Evolutionary conservation across 2,113 vertebrate genomes (phyloP).

Genomic region (Maccullochella peelii): DNA sequence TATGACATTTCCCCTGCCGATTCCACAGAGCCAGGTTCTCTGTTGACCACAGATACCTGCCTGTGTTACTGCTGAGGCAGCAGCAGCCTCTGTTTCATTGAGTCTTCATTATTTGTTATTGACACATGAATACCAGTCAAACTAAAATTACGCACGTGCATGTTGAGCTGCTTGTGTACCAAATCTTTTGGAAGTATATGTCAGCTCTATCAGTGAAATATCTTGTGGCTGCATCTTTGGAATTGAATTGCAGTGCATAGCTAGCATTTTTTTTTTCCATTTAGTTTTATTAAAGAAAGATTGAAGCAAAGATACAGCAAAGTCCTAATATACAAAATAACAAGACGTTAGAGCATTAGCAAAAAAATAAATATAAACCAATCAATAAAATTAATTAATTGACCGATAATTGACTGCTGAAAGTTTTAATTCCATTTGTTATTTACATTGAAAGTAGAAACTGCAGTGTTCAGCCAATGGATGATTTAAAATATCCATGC

Average conservation of each 20-base stretch:
- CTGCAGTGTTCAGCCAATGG: conserved; percentile 2
- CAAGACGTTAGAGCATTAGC: not conserved
- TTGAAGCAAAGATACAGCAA: conserved; percentile 6
- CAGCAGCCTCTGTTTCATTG: conserved; percentile 56
- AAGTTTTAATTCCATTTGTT: not conserved
- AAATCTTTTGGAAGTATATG: conserved; percentile 32
- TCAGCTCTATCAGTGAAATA: conserved; percentile 43
- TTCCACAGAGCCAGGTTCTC: conserved; percentile 57
- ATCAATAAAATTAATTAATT: not conserved
- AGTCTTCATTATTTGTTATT: conserved; percentile 70
- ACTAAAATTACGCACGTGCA: conserved; percentile 60
- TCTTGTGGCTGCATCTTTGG: conserved; percentile 51
- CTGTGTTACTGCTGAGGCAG: conserved; percentile 68
- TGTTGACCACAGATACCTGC: conserved; percentile 76
- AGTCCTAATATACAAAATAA: conserved; percentile 6
- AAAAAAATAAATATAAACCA: not conserved
- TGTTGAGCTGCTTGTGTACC: conserved; percentile 46
- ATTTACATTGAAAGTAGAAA: not conserved
- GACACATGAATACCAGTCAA: conserved; percentile 69
- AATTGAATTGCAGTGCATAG: conserved; percentile 40
- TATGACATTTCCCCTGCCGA: conserved; percentile 77
- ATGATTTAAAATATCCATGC: not conserved
- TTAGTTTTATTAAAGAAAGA: conserved; percentile 22
- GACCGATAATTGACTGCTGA: not conserved
- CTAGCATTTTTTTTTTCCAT: conserved; percentile 28